Evolutionary conservation across 1,140 invertebrate species (phyloP), one percentile per base, ranked within the genome.

Genomic region (Heliothis virescens): DNA sequence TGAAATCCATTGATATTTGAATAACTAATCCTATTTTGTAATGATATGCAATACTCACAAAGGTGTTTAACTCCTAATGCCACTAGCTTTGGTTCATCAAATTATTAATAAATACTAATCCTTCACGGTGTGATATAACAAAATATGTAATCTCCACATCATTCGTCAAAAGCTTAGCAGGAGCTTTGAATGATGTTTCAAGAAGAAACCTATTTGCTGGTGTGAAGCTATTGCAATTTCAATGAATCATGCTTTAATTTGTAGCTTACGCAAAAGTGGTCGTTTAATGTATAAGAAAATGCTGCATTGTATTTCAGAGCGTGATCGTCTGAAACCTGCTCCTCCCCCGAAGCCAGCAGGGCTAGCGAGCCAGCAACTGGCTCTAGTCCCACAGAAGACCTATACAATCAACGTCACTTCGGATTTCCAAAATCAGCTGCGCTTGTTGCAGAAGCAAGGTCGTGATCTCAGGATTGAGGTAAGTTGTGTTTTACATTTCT

Each of bases 381-480:
- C 94, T 87, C 86, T 95, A 95, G 79, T 96, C 95, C 90, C 95
- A 92, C 89, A 90, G 59, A 90, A 86, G 73, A 90, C 89, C 0
- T 94, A 91, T 75, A 90, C 89, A 5, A 86, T 94, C 18, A 94
- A 87, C 62, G 95, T 98, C 2, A 97, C 97, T 4, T 97, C 97
- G 3, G 98, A 98, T 91, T 97, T 98, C 95, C 98, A 98, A 91
- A 97, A 97, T 91, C 98, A 99, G 82, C 92, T 99, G 57, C 95
- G 97, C 65, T 96, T 97, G 48, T 93, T 99, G 69, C 98, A 98
- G 87, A 98, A 98, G 89, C 98, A 98, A 90, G 97, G 98, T 9
- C 98, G 98, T 88, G 98, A 99, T 92, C 95, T 99, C 16, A 95
- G 97, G 76, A 96, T 97, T 80, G 99, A 99, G 95, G 97, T 99